Percentiles rank a stretch among this genome's conserved stretches.
Evolutionary conservation across 2,113 vertebrate species (phyloP).

Genomic region (Oryzias melastigma): DNA sequence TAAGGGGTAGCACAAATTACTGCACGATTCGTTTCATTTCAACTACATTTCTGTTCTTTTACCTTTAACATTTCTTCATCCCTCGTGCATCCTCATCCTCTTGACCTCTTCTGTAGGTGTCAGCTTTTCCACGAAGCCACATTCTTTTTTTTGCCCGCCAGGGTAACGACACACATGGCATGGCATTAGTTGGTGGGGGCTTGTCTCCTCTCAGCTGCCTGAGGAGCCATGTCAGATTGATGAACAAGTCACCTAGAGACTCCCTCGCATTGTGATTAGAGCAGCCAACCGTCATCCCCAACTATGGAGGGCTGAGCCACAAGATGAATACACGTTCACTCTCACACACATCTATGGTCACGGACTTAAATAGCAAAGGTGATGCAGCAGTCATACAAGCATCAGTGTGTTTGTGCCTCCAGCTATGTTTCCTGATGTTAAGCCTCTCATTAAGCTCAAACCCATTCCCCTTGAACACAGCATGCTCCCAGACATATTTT

Average conservation of each 20-base stretch:
- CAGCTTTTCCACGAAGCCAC: constrained; percentile 52
- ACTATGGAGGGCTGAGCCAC: constrained; percentile 41
- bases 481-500: constrained; percentile 69
- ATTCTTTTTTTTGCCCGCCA: constrained; percentile 51
- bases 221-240: constrained; percentile 75
- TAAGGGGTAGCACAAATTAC: constrained; percentile 18
- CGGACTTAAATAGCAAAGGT: constrained; percentile 68
- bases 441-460: constrained; percentile 73
- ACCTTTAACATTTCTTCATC: constrained; percentile 4
- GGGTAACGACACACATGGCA: constrained; percentile 68
- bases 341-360: constrained; percentile 25
- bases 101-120: constrained; percentile 55
- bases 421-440: constrained; percentile 72
- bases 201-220: constrained; percentile 65
- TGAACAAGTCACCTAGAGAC: constrained; percentile 74
- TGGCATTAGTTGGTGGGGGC: constrained; percentile 50
- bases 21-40: constrained; percentile 35
- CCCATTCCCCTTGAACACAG: constrained; percentile 73
- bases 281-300: constrained; percentile 62
- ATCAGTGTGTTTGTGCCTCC: constrained; percentile 57
- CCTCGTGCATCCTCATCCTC: constrained; percentile 26
- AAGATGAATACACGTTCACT: constrained; percentile 32
- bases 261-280: constrained; percentile 63
- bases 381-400: constrained; percentile 62
- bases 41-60: background rate